Evolutionary conservation across 2,797 vertebrate genomes (phyloP), one percentile per base, ranked within the genome.

Genomic region (Coilia nasus): DNA sequence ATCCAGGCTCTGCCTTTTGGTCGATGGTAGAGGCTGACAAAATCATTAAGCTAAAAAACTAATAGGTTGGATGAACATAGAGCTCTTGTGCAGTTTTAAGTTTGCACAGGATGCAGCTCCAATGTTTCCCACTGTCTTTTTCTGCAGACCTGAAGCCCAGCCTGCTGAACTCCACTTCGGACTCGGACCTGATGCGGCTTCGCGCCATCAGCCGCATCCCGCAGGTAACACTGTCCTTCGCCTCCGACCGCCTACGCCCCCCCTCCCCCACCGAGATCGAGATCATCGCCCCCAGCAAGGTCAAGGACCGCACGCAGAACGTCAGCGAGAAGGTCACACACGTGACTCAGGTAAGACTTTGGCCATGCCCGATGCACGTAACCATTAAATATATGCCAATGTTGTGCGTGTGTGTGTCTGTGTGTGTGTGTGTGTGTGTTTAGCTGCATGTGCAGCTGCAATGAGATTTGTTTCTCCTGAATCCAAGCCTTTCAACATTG

Each of bases 241-340:
- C 97, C 90, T 94, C 97, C 0, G 98, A 99, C 90, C 96, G 96
- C 21, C 94, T 97, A 81, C 96, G 96, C 82, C 97, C 97, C 0
- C 96, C 97, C 12, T 99, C 98, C 3, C 97, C 97, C 89, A 95
- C 96, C 0, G 98, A 99, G 92, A 99, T 99, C 0, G 98, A 99
- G 94, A 98, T 99, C 88, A 98, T 99, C 0, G 98, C 98, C 0
- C 97, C 97, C n/a, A 98, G 97, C 94, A 99, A 98, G 89, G 96
- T 98, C 88, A 97, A 97, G 86, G 98, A 99, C 82, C 95, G 98
- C 67, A 97, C 98, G 0, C 98, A 99, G 95, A 98, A 99, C 0
- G 98, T 99, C 93, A 99, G 98, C 0, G 98, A 99, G 94, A 99
- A 99, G 92, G 98, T 99, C 94, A 99, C 98, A 0, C 98, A 99